Base-by-base conservation (phyloP, 2,888 invertebrate species). In the Caenorhabditis macrosperma region DNA sequence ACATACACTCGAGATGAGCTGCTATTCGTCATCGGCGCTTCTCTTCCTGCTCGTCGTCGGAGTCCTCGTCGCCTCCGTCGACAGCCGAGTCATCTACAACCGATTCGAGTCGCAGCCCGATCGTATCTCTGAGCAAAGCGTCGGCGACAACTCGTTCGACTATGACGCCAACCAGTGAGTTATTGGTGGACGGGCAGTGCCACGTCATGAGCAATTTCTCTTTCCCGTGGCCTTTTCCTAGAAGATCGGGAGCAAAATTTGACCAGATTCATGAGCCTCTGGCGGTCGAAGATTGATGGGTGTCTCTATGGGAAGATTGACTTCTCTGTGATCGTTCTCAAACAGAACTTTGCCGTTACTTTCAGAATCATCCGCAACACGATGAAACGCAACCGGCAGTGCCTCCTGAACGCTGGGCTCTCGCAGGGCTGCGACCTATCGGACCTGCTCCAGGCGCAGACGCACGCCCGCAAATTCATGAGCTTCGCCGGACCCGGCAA, bases 401-500 rank as follows among this genome's bases (percentile, higher is more conserved):
- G 88, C 59, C 69, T 87, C 26, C 78, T 88, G 33, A 88, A 88
- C 74, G 88, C 88, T n/a, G 88, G 88, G 20, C 83, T 88, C 22
- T 85, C 86, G 2, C 87, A 87, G 61, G 88, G 88, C 17, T 88
- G 88, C 75, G 88, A 88, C 67, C 64, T 88, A 22, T 85, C 85
- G 22, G 88, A 88, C 61, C 83, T 88, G 28, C 78, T 88, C 17
- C 77, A 69, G 48, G 85, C 87, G 4, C 86, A 85, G 66, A 72
- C 83, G 30, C 86, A 87, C 81, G 83, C 84, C 24, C 82, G 72
- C 69, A 87, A 87, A 76, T 85, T 88, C 77, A 82, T 84, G 81
- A 88, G 88, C 78, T 88, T 88, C 72, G 87, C 88, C 28, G 88
- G 88, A 22, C 88, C 88, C 2, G 87, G 87, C 33, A 64, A 82